phyloP scores from a whole-genome alignment of 1,140 invertebrate genomes.

The Sitophilus oryzae region DNA sequence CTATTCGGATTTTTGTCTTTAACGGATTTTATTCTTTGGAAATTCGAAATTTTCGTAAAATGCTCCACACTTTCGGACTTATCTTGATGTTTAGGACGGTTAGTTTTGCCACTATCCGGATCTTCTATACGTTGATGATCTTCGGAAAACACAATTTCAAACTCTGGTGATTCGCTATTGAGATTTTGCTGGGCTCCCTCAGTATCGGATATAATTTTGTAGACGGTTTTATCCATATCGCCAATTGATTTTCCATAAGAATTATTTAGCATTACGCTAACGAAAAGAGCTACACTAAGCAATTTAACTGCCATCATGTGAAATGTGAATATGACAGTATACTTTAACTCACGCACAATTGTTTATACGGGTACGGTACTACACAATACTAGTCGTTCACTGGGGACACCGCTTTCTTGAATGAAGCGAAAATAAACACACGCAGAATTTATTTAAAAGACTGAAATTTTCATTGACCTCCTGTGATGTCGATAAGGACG shows the following conservation, averaged over 20 bases:
- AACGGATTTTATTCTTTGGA: background rate
- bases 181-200: background rate
- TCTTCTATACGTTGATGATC: background rate
- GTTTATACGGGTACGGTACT: too few species aligned
- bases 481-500: background rate
- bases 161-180: background rate
- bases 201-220: background rate
- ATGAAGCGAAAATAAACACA: background rate
- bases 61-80: background rate
- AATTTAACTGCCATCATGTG: background rate
- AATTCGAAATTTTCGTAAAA: background rate
- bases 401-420: background rate
- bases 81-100: background rate
- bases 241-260: background rate
- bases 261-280: background rate
- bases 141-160: background rate
- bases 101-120: background rate
- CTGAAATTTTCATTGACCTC: background rate
- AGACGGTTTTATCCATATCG: background rate
- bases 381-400: too few species aligned
- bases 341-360: background rate
- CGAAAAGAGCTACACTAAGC: background rate
- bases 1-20: conserved; percentile 4
- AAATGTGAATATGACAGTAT: background rate
- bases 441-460: background rate